Evolutionary conservation across 2,888 invertebrate species (phyloP).

Genomic region (Drosophila tripunctata): DNA sequence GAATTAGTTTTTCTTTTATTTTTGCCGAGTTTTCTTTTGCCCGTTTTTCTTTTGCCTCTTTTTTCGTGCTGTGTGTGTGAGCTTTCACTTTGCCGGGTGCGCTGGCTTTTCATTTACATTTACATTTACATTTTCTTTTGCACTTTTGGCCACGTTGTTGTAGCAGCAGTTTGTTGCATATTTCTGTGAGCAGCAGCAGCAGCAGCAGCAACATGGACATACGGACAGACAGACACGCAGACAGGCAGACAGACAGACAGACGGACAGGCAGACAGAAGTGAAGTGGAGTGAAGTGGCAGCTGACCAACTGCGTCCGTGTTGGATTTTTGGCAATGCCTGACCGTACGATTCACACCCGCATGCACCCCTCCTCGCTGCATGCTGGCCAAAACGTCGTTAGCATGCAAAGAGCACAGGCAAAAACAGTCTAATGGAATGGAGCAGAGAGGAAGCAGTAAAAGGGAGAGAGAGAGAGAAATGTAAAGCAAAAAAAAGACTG

Average conservation of each 20-base stretch:
- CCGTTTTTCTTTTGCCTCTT: slow-evolving; percentile 1
- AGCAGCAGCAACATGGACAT: slow-evolving; percentile 20
- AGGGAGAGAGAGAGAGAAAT: background rate
- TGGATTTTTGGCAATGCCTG: slow-evolving; percentile 65
- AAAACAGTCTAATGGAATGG: too few relatives aligned
- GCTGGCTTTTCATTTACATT: slow-evolving; percentile 76
- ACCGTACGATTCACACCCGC: background rate
- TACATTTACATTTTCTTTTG: slow-evolving; percentile 80
- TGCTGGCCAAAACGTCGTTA: slow-evolving; percentile 65
- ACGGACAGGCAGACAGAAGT: background rate
- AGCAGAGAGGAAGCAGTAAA: too few relatives aligned
- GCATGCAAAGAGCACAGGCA: slow-evolving; percentile 50
- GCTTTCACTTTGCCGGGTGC: slow-evolving; percentile 55
- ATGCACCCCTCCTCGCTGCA: slow-evolving; percentile 15
- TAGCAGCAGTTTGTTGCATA: slow-evolving; percentile 72
- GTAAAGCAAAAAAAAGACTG: slow-evolving; percentile 6
- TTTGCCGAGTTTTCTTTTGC: slow-evolving; percentile 20
- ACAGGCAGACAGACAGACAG: background rate
- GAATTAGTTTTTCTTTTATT: slow-evolving; percentile 73
- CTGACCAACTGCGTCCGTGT: slow-evolving; percentile 77
- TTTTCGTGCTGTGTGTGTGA: slow-evolving; percentile 3
- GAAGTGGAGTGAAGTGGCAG: slow-evolving; percentile 56
- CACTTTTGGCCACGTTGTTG: slow-evolving; percentile 56
- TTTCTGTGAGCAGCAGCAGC: slow-evolving; percentile 59
- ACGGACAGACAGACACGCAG: slow-evolving; percentile 13